These are phyloP conservation scores for Kryptolebias marmoratus DNA, from an alignment of 2,113 vertebrate species.

Conservation along the genomic window DNA sequence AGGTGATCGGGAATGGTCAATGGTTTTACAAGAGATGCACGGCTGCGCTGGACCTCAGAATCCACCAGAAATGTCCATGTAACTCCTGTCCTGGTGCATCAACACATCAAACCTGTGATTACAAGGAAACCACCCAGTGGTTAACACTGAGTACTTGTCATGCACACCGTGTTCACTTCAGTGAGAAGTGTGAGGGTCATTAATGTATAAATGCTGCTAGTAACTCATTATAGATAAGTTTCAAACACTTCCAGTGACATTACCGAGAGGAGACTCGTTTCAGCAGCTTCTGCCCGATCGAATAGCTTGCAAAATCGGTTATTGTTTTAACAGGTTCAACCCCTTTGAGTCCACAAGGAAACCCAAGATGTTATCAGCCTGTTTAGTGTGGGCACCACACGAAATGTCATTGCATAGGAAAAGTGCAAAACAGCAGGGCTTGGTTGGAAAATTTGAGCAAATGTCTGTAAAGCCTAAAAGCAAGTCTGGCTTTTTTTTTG, in stretches of 20 bases:
- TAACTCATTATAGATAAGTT: not conserved
- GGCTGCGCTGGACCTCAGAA: not conserved
- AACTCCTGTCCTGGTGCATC: constrained; percentile 3
- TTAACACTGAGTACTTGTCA: constrained; percentile 23
- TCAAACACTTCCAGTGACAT: not conserved
- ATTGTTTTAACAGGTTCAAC: not conserved
- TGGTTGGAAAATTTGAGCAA: not conserved
- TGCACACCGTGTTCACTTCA: not conserved
- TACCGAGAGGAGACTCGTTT: too few species aligned
- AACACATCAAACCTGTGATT: constrained; percentile 17
- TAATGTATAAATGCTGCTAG: not conserved
- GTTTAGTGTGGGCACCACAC: not conserved
- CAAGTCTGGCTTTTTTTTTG: too few species aligned
- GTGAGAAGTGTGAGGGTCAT: not conserved
- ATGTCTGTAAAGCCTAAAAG: not conserved
- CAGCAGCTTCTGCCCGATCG: too few species aligned
- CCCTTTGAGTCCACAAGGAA: not conserved
- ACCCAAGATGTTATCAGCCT: not conserved
- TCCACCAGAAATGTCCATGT: not conserved
- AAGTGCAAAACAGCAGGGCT: not conserved
- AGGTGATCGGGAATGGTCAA: not conserved
- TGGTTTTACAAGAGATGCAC: not conserved
- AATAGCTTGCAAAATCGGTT: not conserved
- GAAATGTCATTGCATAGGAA: not conserved
- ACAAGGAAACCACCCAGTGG: constrained; percentile 31